Percentiles rank a stretch among this genome's conserved stretches.
phyloP scores from a whole-genome alignment of 1,140 invertebrate species.

The Lutraria rhynchaena region DNA sequence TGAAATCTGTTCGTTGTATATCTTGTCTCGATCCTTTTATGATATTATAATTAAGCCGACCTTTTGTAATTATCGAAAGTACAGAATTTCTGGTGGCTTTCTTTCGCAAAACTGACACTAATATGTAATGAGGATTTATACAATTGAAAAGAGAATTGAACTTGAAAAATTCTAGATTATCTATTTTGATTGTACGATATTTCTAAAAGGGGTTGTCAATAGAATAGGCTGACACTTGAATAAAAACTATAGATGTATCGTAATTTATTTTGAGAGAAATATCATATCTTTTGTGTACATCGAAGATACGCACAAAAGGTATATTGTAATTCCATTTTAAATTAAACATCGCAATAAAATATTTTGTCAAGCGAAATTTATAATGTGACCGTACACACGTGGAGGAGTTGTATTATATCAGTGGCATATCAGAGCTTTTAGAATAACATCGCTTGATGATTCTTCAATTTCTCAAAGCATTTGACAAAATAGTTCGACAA shows the following conservation, averaged over 20 bases:
- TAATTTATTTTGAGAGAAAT: conserved; percentile 17
- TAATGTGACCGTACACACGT: too few species aligned
- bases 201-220: conserved; percentile 33
- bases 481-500: too few species aligned
- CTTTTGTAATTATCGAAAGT: conserved; percentile 48
- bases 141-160: conserved; percentile 51
- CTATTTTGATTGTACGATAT: conserved; percentile 38
- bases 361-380: too few species aligned
- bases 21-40: conserved; percentile 42
- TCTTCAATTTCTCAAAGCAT: too few species aligned
- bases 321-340: conserved; percentile 1
- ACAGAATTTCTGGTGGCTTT: conserved; percentile 21
- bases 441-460: too few species aligned
- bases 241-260: conserved; percentile 39
- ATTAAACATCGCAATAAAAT: background rate
- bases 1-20: conserved; percentile 52
- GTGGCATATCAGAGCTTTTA: too few species aligned
- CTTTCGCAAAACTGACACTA: conserved; percentile 42
- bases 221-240: conserved; percentile 49
- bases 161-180: conserved; percentile 49
- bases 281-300: conserved; percentile 35
- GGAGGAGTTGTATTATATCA: too few species aligned
- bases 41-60: conserved; percentile 51
- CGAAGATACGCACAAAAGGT: conserved; percentile 9
- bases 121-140: conserved; percentile 51